phyloP scores from a whole-genome alignment of 1,140 invertebrate genomes.

The Ectropis grisescens region DNA sequence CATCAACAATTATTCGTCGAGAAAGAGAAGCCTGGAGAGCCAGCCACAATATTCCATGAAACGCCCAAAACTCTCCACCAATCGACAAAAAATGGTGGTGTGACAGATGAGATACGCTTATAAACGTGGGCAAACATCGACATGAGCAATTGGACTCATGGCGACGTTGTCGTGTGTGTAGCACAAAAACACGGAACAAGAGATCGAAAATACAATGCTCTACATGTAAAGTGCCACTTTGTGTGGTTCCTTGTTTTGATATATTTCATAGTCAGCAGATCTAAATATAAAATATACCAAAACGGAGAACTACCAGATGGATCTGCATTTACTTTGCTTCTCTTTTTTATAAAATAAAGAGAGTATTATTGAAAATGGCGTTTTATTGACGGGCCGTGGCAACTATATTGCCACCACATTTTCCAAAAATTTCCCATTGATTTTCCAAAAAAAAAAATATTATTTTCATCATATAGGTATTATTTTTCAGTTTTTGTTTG shows the following conservation, averaged over 20 bases:
- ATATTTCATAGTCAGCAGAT: too few relatives aligned
- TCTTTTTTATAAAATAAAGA: too few relatives aligned
- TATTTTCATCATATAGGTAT: too few relatives aligned
- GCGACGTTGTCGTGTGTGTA: conserved; percentile 3
- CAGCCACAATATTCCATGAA: conserved; percentile 2
- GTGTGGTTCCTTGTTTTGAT: conserved; percentile 8
- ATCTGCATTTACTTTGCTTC: too few relatives aligned
- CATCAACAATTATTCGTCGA: conserved; percentile 5
- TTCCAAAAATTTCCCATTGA: too few relatives aligned
- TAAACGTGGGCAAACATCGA: background rate
- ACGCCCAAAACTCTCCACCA: conserved; percentile 1
- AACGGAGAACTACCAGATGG: too few relatives aligned
- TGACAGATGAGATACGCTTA: conserved; percentile 4
- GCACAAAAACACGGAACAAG: conserved; percentile 6
- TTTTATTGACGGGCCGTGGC: too few relatives aligned
- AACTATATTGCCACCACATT: too few relatives aligned
- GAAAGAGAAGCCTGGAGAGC: conserved; percentile 1
- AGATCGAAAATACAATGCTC: conserved; percentile 5
- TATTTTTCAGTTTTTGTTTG: too few relatives aligned
- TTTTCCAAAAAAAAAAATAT: too few relatives aligned
- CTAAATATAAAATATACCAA: too few relatives aligned
- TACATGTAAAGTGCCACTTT: conserved; percentile 8
- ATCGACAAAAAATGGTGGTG: conserved; percentile 1
- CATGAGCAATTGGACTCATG: conserved; percentile 1
- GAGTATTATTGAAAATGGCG: too few relatives aligned